Conservation (phyloP, 2,888 invertebrate species). For the Tenthredo livida region DNA sequence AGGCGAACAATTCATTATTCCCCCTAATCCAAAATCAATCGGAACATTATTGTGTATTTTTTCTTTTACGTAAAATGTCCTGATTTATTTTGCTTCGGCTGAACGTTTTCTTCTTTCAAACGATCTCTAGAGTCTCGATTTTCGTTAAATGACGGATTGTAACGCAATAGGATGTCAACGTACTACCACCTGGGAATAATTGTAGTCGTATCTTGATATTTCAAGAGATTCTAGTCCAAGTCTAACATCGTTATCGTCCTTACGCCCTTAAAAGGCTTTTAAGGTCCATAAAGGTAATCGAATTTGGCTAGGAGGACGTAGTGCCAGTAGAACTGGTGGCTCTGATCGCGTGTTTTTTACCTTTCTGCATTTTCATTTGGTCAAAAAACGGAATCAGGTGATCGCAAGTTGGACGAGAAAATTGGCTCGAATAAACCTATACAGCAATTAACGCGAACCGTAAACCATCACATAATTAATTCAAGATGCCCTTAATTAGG, state of each 20-base stretch:
- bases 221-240: slow-evolving; percentile 24
- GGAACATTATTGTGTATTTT: too few species aligned
- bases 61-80: too few species aligned
- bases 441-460: not conserved
- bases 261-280: slow-evolving; percentile 38
- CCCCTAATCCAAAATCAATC: too few species aligned
- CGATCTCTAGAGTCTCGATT: not conserved
- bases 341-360: not conserved
- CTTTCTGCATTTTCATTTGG: not conserved
- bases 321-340: not conserved
- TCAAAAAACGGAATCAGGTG: not conserved
- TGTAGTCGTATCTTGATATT: slow-evolving; percentile 5
- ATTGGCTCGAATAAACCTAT: not conserved
- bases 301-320: slow-evolving; percentile 29
- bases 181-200: not conserved
- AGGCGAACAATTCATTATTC: not conserved
- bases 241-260: slow-evolving; percentile 25
- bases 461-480: not conserved
- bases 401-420: too few species aligned
- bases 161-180: too few species aligned
- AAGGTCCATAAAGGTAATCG: slow-evolving; percentile 48
- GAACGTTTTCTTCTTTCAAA: not conserved
- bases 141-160: not conserved
- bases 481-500: slow-evolving; percentile 16
- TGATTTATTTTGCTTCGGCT: too few species aligned